phyloP scores from a whole-genome alignment of 2,888 invertebrate species.

The Polydrusus tereticollis region DNA sequence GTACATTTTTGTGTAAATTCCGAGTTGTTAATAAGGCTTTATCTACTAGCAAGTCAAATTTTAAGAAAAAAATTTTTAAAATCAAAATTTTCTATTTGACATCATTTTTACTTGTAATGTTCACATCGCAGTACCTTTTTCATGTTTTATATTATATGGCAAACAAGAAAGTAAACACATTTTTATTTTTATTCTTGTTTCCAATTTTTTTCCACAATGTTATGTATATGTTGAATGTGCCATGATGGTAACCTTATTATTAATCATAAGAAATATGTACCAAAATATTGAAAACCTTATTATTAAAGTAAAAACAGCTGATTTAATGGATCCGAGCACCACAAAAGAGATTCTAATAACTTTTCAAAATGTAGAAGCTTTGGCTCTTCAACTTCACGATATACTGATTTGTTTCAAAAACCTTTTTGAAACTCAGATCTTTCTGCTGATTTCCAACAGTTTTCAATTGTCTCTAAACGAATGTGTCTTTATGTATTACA shows the following conservation, averaged over 20 bases:
- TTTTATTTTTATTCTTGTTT: neutral
- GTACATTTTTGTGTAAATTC: neutral
- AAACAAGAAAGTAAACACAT: neutral
- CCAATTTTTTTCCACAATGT: neutral
- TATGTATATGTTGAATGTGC: neutral
- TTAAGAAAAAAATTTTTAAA: neutral
- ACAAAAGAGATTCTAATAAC: too few species aligned
- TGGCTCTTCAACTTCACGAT: neutral
- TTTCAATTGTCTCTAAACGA: neutral
- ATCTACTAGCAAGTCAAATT: neutral
- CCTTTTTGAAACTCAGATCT: neutral
- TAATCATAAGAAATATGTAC: neutral
- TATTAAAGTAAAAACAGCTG: neutral
- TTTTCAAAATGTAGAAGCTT: too few species aligned
- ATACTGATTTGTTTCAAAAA: neutral
- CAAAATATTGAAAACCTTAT: neutral
- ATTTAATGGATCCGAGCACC: too few species aligned
- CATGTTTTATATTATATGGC: too few species aligned
- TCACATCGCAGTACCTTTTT: too few species aligned
- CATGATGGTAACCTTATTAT: neutral
- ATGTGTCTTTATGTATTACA: neutral
- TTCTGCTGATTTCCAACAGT: neutral
- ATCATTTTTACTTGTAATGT: too few species aligned
- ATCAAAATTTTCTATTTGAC: neutral
- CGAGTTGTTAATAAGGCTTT: neutral